Conservation (phyloP, 2,888 invertebrate species). For the Caenorhabditis uteleia region DNA sequence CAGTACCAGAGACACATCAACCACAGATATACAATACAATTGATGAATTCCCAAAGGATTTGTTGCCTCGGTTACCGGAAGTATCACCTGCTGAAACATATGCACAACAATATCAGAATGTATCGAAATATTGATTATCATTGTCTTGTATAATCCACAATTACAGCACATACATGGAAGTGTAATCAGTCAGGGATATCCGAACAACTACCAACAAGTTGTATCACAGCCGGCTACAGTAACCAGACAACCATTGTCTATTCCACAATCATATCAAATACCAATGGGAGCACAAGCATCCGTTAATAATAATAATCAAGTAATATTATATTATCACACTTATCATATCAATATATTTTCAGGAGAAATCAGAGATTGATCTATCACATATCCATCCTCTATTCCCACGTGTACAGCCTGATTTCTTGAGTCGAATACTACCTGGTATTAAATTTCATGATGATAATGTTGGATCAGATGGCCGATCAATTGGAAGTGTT, state of each 20-base stretch:
- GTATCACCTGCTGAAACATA: conserved; percentile 9
- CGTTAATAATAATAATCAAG: too few species aligned
- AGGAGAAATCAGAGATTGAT: conserved; percentile 24
- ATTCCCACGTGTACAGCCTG: conserved; percentile 49
- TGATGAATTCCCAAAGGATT: conserved; percentile 43
- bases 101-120: conserved; percentile 35
- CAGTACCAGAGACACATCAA: conserved; percentile 27
- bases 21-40: conserved; percentile 42
- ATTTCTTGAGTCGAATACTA: conserved; percentile 37
- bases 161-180: conserved; percentile 39
- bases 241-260: conserved; percentile 10
- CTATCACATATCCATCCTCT: conserved; percentile 42
- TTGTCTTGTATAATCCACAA: not conserved
- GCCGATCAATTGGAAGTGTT: conserved; percentile 38
- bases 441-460: conserved; percentile 36
- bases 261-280: conserved; percentile 18
- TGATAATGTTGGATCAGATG: not conserved
- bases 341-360: not conserved
- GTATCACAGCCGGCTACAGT: conserved; percentile 1
- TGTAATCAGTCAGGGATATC: conserved; percentile 15
- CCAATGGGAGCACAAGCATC: too few species aligned
- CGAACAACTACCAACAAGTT: not conserved
- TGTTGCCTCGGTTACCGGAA: conserved; percentile 30
- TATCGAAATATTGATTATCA: not conserved
- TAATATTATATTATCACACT: not conserved